Evolutionary conservation across 1,140 invertebrate genomes (phyloP).

Genomic region (Mya arenaria): DNA sequence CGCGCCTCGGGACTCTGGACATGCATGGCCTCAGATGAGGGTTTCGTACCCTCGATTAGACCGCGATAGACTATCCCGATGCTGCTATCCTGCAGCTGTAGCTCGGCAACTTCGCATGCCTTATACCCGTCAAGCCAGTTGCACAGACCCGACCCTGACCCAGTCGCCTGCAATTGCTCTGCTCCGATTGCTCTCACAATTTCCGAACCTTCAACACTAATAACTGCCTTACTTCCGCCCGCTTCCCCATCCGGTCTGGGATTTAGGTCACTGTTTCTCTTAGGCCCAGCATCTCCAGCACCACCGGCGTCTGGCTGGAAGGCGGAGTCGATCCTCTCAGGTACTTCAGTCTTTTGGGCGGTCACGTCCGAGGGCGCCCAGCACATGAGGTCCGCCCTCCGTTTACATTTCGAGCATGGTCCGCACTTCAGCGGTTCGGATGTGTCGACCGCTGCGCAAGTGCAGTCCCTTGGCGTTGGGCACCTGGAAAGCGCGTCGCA

Average conservation of each 20-base stretch:
- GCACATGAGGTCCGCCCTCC: neutral
- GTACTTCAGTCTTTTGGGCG: constrained; percentile 57
- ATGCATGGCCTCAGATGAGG: neutral
- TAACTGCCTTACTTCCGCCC: neutral
- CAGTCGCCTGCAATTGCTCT: neutral
- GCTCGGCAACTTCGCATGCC: neutral
- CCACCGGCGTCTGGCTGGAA: neutral
- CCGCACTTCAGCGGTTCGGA: constrained; percentile 15
- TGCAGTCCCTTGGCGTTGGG: neutral
- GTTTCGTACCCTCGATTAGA: neutral
- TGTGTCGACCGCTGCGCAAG: neutral
- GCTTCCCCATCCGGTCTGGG: neutral
- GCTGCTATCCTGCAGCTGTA: neutral
- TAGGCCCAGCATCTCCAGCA: neutral
- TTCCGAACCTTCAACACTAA: neutral
- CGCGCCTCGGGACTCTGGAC: neutral
- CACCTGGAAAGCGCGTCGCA: constrained; percentile 52
- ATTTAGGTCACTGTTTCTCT: neutral
- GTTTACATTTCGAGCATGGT: neutral
- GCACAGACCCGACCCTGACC: neutral
- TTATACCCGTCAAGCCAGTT: neutral
- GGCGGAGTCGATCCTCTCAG: neutral
- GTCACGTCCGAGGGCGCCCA: neutral
- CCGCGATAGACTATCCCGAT: neutral
- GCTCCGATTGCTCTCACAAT: neutral